Base-by-base conservation (phyloP, 2,888 invertebrate species). In the Andrena camellia region DNA sequence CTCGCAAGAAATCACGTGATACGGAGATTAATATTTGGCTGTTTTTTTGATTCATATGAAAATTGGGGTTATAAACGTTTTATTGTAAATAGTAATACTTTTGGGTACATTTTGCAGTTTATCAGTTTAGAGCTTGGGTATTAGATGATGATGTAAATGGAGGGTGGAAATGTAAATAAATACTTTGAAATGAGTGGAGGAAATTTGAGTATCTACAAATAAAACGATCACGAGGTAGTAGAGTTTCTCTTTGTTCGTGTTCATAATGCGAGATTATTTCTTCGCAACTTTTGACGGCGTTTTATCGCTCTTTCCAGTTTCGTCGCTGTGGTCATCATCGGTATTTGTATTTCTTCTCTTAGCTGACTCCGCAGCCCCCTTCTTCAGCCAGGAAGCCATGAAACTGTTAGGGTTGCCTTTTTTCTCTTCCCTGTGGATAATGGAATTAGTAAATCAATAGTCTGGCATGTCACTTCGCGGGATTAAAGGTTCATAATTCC, bases 341-440 rank as follows among this genome's bases (percentile, higher is more conserved):
- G 90, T 81, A 78, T 59, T 76, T 84, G 77, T 85, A 80, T 93
- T 94, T 79, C 94, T 93, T 88, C 95, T 95, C 68, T 93, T 93
- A 67, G 90, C 86, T 88, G 91, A 93, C 52, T 77, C 71, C 75
- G 88, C 90, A 85, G 95, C 94, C 94, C 95, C 95, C 0, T 93
- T 91, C 85, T 94, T 95, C 86, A 96, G 89, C 84, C 95, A 94
- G 89, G 94, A 95, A 92, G 95, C 95, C 84, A 93, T 91, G 73
- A 92, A 87, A 42, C 86, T 83, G 71, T 76, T 77, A 35, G 89
- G 67, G 50, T 86, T 90, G 82, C 91, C 92, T 62, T 88, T 91
- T 86, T 94, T 94, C 66, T 93, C 92, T 73, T 92, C 86, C 35
- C 92, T 92, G 78, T 60, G 78, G 35, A 68, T 73, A 88, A 90